Base-by-base conservation (phyloP, 2,888 invertebrate species). In the Cryptus viduatorius region DNA sequence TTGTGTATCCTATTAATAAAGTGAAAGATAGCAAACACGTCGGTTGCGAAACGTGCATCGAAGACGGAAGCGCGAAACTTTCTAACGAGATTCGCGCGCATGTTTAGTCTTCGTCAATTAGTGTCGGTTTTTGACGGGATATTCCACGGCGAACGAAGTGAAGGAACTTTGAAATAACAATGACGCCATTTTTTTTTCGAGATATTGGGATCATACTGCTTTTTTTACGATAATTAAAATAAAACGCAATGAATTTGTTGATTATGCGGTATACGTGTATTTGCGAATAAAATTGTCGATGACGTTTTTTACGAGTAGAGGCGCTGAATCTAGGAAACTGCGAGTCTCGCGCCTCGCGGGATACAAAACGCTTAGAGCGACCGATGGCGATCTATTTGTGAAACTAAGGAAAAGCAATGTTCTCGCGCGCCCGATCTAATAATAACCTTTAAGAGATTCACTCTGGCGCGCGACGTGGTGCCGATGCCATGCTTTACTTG, bases 391-490 rank as follows among this genome's bases (percentile, higher is more conserved):
- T 86, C 88, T 88, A 86, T 87, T 88, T 87, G 86, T 87, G 87
- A 87, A 86, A 88, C 86, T 86, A 76, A 86, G 87, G 88, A 87
- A 88, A 88, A 86, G 85, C 86, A 85, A 85, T 79, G 82, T 85
- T 80, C 77, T 71, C 67, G 56, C 78, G 69, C 64, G 48, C 50
- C 68, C 77, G 10, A 29, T 84, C 86, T 79, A 83, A 88, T 69
- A 87, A 88, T 87, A 87, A 84, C 83, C 83, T 37, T 44, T 71
- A 82, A 79, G 77, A 82, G 84, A 79, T 83, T 76, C 79, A 44
- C 80, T 72, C 79, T 71, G 81, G 73, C 81, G 76, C 64, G 79
- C 79, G 71, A 67, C 53, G 71, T 48, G 16, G 65, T 78, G 69
- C 68, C 78, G 72, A 84, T 78, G 82, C 78, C 84, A 85, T 72